Conservation (phyloP, 2,888 invertebrate species). For the Leucozona laternaria region DNA sequence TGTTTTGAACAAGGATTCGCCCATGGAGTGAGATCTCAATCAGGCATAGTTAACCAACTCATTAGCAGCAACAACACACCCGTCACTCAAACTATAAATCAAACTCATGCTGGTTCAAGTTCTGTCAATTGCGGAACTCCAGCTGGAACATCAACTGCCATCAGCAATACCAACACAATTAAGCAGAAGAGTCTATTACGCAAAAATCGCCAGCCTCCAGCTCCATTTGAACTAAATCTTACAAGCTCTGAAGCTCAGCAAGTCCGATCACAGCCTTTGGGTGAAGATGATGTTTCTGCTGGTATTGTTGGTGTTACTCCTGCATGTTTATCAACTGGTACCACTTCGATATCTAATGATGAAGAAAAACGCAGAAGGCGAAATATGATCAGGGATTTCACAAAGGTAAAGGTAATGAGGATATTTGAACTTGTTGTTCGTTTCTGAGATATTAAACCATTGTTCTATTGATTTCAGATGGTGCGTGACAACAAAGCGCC, state of each 20-base stretch:
- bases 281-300: constrained; percentile 81
- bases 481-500: constrained; percentile 77
- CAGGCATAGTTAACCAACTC: constrained; percentile 76
- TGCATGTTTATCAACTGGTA: constrained; percentile 53
- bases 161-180: constrained; percentile 75
- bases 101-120: constrained; percentile 57
- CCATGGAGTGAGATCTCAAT: constrained; percentile 77
- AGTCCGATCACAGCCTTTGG: constrained; percentile 84
- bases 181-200: constrained; percentile 80
- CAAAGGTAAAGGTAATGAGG: constrained; percentile 78
- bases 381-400: constrained; percentile 80
- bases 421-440: neutral
- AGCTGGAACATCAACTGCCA: constrained; percentile 76
- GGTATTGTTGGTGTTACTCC: constrained; percentile 35
- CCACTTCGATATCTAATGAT: constrained; percentile 75
- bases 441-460: constrained; percentile 33
- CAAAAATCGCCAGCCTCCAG: constrained; percentile 82
- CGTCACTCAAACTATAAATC: constrained; percentile 68
- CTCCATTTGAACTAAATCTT: constrained; percentile 80
- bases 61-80: constrained; percentile 76
- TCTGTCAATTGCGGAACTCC: constrained; percentile 62
- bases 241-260: constrained; percentile 78
- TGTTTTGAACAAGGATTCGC: constrained; percentile 82
- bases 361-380: constrained; percentile 79
- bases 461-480: constrained; percentile 74